These are phyloP conservation scores for Bryconaethiops microstoma DNA, from an alignment of 2,797 vertebrate species.

Conservation along the genomic window DNA sequence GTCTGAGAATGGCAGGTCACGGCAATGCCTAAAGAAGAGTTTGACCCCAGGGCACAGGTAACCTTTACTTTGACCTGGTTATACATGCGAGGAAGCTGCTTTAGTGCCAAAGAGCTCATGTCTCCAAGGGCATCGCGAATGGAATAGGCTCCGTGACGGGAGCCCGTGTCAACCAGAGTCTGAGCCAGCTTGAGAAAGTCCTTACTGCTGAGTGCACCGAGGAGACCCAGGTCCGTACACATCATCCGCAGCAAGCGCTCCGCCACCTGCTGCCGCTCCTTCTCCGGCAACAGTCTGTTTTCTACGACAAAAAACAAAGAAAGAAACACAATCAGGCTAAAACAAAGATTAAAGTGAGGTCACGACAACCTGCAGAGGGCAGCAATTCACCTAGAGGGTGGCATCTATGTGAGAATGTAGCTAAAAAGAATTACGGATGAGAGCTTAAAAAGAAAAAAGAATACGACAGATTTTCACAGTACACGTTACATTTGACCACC, in stretches of 20 bases:
- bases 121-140: slow-evolving; percentile 94
- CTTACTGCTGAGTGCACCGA: slow-evolving; percentile 91
- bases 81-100: slow-evolving; percentile 97
- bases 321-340: not conserved
- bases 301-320: slow-evolving; percentile 66
- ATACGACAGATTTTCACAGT: too few relatives aligned
- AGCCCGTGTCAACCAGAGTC: slow-evolving; percentile 95
- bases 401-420: too few relatives aligned
- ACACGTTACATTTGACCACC: too few relatives aligned
- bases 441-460: too few relatives aligned
- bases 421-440: too few relatives aligned
- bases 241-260: slow-evolving; percentile 94
- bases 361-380: too few relatives aligned
- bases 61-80: slow-evolving; percentile 99
- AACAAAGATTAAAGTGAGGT: too few relatives aligned
- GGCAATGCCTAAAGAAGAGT: slow-evolving; percentile 91
- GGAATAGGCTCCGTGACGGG: slow-evolving; percentile 94
- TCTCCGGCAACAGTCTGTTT: slow-evolving; percentile 90
- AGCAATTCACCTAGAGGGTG: too few relatives aligned
- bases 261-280: slow-evolving; percentile 95
- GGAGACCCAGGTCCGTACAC: slow-evolving; percentile 92
- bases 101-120: slow-evolving; percentile 93
- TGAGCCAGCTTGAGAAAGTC: slow-evolving; percentile 98
- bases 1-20: slow-evolving; percentile 96
- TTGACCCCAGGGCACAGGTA: slow-evolving; percentile 95